Percentiles rank a stretch among this genome's conserved stretches.
These are phyloP conservation scores for Smutsia gigantea DNA, from an alignment of 2,797 vertebrate species.

Conservation along the genomic window DNA sequence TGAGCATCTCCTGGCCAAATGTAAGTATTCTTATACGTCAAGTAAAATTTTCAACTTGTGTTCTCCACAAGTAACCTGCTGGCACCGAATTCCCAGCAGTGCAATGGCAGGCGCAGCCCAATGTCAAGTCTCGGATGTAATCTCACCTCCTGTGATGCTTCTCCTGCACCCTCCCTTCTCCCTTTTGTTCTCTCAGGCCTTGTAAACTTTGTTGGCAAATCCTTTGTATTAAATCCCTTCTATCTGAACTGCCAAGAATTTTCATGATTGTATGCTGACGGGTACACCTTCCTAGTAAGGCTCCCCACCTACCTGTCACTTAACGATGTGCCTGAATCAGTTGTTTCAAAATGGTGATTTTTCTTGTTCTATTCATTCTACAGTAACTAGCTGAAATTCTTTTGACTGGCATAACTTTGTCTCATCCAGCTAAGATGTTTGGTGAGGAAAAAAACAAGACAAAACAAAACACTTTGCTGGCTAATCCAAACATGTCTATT, in stretches of 20 bases:
- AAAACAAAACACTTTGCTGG: neutral
- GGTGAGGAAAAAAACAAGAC: neutral
- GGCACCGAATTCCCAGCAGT: neutral
- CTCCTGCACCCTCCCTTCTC: neutral
- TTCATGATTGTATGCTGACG: neutral
- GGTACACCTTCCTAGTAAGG: neutral
- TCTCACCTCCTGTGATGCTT: neutral
- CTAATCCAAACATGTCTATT: neutral
- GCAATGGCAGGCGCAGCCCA: neutral
- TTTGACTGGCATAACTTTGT: neutral
- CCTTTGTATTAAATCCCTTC: neutral
- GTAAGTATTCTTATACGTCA: neutral
- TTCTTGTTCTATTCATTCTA: neutral
- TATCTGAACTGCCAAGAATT: neutral
- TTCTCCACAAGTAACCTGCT: neutral
- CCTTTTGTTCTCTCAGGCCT: neutral
- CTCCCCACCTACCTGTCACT: neutral
- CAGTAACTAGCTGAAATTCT: neutral
- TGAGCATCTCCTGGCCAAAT: neutral
- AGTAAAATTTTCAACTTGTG: neutral
- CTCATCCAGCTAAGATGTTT: neutral
- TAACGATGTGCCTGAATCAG: neutral
- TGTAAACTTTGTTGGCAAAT: neutral
- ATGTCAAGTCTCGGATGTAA: fast-evolving
- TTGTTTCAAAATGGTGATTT: neutral